These are phyloP conservation scores for Mayetiola destructor DNA, from an alignment of 2,888 invertebrate genomes.

Conservation along the genomic window DNA sequence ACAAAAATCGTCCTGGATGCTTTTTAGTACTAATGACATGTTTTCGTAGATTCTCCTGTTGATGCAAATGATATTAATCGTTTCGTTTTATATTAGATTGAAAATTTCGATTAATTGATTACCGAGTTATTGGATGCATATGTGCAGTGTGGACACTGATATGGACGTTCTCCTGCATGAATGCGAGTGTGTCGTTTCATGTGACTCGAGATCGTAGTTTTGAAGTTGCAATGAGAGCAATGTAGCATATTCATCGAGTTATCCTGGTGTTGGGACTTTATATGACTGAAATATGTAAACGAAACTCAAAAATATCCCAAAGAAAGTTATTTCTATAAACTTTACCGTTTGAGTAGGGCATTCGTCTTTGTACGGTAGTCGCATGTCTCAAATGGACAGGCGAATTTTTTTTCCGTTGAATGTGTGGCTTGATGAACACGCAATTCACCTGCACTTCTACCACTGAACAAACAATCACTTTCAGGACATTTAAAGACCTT, in stretches of 20 bases:
- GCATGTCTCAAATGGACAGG: slow-evolving; percentile 36
- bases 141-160: slow-evolving; percentile 68
- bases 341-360: slow-evolving; percentile 39
- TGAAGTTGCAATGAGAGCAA: slow-evolving; percentile 59
- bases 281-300: slow-evolving; percentile 1
- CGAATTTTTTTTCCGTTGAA: slow-evolving; percentile 36
- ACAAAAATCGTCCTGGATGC: slow-evolving; percentile 63
- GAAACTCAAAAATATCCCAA: not conserved
- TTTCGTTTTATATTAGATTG: not conserved
- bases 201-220: slow-evolving; percentile 49
- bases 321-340: not conserved
- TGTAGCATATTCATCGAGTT: slow-evolving; percentile 32
- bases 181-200: slow-evolving; percentile 63
- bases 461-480: slow-evolving; percentile 42
- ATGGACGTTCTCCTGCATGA: slow-evolving; percentile 72
- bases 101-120: slow-evolving; percentile 24
- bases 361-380: slow-evolving; percentile 41
- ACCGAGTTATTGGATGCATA: slow-evolving; percentile 67
- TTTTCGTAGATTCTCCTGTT: slow-evolving; percentile 73
- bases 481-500: slow-evolving; percentile 41
- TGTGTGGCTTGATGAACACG: slow-evolving; percentile 42
- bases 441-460: slow-evolving; percentile 41
- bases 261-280: slow-evolving; percentile 1
- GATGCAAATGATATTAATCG: slow-evolving; percentile 17
- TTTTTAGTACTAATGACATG: slow-evolving; percentile 66